Evolutionary conservation across 2,797 vertebrate genomes (phyloP), one percentile per base, ranked within the genome.

Genomic region (Galago senegalensis): DNA sequence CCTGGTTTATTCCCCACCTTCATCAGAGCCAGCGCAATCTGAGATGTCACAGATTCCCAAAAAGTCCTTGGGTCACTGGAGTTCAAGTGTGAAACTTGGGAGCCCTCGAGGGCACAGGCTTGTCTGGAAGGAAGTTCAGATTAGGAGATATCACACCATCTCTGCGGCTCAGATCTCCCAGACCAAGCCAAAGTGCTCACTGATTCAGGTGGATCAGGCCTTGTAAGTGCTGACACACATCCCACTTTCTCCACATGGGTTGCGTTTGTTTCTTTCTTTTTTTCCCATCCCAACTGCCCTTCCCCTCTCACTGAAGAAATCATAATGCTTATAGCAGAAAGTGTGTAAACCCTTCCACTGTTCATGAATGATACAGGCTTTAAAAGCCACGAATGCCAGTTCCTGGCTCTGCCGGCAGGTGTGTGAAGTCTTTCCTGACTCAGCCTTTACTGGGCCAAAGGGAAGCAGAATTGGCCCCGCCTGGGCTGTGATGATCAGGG

Each of bases 281-380:
- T 81, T 20, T 5, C 14, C 25, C 25, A 1, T 58, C 16, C 18
- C 29, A 72, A 5, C 72, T 67, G 25, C 34, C 81, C 20, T 97
- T 82, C 70, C 25, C 18, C 25, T 77, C 37, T 93, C 29, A 16
- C 23, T 83, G 37, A 79, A 70, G 17, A 89, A 75, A 65, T 4
- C 17, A 7, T 76, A 87, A 73, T 31, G 21, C 82, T 89, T 46
- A 84, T 46, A 81, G 13, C 61, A 85, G 3, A 56, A 69, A 56
- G 16, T 18, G 80, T 73, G 58, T 34, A 77, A 61, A 53, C 16
- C 25, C 67, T 46, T 58, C 69, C 81, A 25, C 49, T 70, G 21
- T 29, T 21, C 0, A 0, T 17, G 29, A 69, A 37, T 0, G 61
- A 46, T 72, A 3, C 0, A 16, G 49, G 80, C 5, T 77, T 5